Conservation (phyloP, 1,140 invertebrate species). For the Nephila pilipes region DNA sequence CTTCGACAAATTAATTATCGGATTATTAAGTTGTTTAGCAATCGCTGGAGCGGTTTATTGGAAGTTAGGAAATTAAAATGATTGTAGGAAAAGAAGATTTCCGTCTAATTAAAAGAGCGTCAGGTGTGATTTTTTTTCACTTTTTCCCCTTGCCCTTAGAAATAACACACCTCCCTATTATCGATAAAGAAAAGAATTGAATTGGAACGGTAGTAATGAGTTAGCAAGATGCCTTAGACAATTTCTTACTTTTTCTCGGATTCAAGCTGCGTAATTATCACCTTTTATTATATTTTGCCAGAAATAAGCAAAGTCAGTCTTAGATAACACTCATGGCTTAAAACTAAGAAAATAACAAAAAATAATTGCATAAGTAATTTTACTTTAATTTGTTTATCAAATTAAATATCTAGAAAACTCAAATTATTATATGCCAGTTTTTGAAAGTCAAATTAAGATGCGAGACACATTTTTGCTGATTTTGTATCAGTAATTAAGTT, state of each 20-base stretch:
- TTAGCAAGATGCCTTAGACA: neutral
- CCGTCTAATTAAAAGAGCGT: slow-evolving; percentile 30
- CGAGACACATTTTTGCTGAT: no score
- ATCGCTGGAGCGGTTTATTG: slow-evolving; percentile 51
- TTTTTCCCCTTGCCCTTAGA: neutral
- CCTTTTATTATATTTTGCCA: neutral
- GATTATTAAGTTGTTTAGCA: slow-evolving; percentile 66
- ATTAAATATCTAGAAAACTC: no score
- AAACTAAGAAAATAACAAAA: no score
- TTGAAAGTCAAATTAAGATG: no score
- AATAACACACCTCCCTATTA: neutral
- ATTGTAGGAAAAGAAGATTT: neutral
- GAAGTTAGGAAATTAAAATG: slow-evolving; percentile 40
- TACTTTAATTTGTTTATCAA: no score
- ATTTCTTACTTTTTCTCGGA: neutral
- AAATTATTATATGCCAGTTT: no score
- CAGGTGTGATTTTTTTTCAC: neutral
- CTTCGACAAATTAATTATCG: slow-evolving; percentile 67
- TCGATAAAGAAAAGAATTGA: neutral
- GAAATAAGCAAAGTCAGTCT: no score
- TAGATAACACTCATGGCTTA: no score
- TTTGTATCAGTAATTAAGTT: no score
- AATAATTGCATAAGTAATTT: no score
- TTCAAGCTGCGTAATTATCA: neutral
- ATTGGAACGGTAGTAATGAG: neutral